phyloP scores from a whole-genome alignment of 2,113 vertebrate genomes.

The Microtus richardsoni region DNA sequence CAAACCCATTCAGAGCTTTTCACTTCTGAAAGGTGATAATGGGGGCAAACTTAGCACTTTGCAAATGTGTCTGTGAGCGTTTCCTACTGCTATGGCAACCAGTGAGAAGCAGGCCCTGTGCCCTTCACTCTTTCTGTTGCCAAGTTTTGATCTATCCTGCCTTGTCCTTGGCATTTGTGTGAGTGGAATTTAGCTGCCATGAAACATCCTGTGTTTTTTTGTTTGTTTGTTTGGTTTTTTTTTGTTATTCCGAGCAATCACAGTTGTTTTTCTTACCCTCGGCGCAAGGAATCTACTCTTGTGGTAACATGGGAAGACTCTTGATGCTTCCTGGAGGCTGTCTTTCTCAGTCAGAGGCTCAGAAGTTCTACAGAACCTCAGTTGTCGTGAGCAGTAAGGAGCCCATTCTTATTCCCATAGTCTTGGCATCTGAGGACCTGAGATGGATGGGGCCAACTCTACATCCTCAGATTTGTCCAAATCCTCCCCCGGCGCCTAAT shows the following conservation, averaged over 20 bases:
- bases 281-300: neutral
- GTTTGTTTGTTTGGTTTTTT: neutral
- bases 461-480: constrained; percentile 79
- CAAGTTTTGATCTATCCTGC: neutral
- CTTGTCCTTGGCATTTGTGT: neutral
- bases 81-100: neutral
- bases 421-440: neutral
- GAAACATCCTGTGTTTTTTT: neutral
- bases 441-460: constrained; percentile 84
- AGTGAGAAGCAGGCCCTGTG: neutral
- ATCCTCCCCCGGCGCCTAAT: constrained; percentile 76
- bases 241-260: constrained; percentile 18
- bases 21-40: neutral
- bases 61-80: neutral
- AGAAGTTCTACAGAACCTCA: neutral
- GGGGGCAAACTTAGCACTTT: neutral
- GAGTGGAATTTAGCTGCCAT: constrained; percentile 46
- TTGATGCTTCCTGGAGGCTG: neutral
- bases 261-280: neutral
- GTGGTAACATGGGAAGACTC: neutral
- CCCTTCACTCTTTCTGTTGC: neutral
- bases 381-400: neutral
- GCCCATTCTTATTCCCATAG: neutral
- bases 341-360: neutral
- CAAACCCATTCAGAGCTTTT: neutral